phyloP scores from a whole-genome alignment of 2,113 vertebrate genomes.

The Blennius ocellaris region DNA sequence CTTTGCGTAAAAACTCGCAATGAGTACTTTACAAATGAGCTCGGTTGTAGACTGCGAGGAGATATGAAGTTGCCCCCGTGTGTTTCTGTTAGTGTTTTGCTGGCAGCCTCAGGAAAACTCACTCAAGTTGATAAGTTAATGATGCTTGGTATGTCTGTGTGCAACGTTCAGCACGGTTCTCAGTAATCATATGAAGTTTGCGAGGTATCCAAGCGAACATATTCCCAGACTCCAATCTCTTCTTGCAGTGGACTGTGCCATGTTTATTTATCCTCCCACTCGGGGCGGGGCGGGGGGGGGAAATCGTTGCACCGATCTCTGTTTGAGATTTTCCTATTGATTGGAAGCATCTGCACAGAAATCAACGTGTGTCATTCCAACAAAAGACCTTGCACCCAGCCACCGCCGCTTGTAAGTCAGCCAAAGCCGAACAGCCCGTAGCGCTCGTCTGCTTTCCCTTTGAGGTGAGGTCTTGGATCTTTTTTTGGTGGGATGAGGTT shows the following conservation, averaged over 20 bases:
- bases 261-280: conserved; percentile 22
- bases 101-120: neutral
- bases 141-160: conserved; percentile 1
- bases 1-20: neutral
- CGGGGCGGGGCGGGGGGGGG: conserved; percentile 5
- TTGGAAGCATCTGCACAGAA: conserved; percentile 63
- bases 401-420: conserved; percentile 47
- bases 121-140: neutral
- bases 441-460: conserved; percentile 49
- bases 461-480: conserved; percentile 48
- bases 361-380: conserved; percentile 48
- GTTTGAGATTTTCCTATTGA: conserved; percentile 52
- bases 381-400: conserved; percentile 24
- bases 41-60: neutral
- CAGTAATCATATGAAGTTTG: neutral
- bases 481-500: conserved; percentile 64
- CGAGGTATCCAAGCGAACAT: neutral
- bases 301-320: conserved; percentile 28
- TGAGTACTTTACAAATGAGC: neutral
- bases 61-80: neutral
- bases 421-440: conserved; percentile 27
- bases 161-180: conserved; percentile 15
- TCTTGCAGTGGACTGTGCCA: neutral
- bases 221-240: neutral
- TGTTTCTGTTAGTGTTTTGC: neutral